phyloP scores from a whole-genome alignment of 2,888 invertebrate genomes.

The Xestoiulus laeticollis region DNA sequence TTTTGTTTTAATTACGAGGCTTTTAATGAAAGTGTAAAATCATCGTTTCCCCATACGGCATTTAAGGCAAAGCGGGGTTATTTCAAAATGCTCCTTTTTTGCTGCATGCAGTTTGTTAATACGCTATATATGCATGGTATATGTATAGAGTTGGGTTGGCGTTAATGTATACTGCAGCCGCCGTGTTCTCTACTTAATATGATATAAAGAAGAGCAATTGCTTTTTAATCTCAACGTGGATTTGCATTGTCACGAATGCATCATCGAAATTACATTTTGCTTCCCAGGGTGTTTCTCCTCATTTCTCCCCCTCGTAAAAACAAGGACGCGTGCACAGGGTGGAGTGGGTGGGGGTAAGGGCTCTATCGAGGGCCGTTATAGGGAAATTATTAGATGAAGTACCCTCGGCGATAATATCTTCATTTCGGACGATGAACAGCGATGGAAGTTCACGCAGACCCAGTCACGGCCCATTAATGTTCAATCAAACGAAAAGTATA shows the following conservation, averaged over 20 bases:
- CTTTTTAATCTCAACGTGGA: constrained; percentile 46
- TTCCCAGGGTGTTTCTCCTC: too few relatives aligned
- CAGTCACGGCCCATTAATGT: constrained; percentile 48
- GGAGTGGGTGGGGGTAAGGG: constrained; percentile 11
- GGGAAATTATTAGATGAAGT: constrained; percentile 44
- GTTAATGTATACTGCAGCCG: not conserved
- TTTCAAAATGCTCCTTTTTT: not conserved
- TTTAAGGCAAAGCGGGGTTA: not conserved
- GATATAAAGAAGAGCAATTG: constrained; percentile 27
- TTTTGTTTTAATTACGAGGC: not conserved
- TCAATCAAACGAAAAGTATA: constrained; percentile 43
- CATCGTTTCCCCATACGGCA: not conserved
- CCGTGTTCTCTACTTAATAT: constrained; percentile 9
- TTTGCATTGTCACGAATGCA: constrained; percentile 50
- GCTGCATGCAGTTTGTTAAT: too few relatives aligned
- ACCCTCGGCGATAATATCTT: constrained; percentile 41
- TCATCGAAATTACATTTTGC: constrained; percentile 51
- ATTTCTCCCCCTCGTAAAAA: constrained; percentile 2
- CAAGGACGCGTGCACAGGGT: not conserved
- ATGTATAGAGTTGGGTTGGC: too few relatives aligned
- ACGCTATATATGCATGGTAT: not conserved
- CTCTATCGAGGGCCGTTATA: constrained; percentile 19
- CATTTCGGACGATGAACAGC: not conserved
- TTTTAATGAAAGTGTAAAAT: not conserved
- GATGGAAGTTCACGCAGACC: constrained; percentile 24